Evolutionary conservation across 2,113 vertebrate species (phyloP).

Genomic region (Neolamprologus hecqui): DNA sequence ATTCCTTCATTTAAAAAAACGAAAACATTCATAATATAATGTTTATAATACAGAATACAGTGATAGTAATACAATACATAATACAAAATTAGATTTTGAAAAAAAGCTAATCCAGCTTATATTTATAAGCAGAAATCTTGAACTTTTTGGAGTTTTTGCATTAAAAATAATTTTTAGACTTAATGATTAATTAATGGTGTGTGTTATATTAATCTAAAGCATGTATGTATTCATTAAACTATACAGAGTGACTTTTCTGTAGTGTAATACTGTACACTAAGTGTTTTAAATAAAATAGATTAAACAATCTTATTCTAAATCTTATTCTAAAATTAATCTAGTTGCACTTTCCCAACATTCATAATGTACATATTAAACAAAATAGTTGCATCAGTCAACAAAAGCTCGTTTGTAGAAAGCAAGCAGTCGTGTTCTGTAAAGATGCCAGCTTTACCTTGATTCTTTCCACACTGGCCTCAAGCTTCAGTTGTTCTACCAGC

Average conservation of each 20-base stretch:
- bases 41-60: no score
- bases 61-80: no score
- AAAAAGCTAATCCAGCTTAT: neutral
- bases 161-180: neutral
- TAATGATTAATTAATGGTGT: neutral
- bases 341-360: neutral
- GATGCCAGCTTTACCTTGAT: slow-evolving; percentile 75
- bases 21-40: no score
- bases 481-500: slow-evolving; percentile 85
- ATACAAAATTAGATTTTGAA: no score
- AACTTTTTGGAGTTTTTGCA: neutral
- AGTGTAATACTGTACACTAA: neutral
- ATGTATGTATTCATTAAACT: neutral
- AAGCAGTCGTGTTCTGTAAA: neutral
- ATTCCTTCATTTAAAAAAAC: no score
- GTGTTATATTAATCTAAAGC: neutral
- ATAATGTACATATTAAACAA: neutral
- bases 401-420: neutral
- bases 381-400: neutral
- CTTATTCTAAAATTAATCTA: neutral
- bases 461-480: slow-evolving; percentile 86
- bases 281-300: neutral
- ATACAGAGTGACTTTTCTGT: neutral
- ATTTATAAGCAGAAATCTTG: neutral
- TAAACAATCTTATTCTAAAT: neutral